These are phyloP conservation scores for Chaetogeoica ovagalla DNA, from an alignment of 2,888 invertebrate genomes.

Conservation along the genomic window DNA sequence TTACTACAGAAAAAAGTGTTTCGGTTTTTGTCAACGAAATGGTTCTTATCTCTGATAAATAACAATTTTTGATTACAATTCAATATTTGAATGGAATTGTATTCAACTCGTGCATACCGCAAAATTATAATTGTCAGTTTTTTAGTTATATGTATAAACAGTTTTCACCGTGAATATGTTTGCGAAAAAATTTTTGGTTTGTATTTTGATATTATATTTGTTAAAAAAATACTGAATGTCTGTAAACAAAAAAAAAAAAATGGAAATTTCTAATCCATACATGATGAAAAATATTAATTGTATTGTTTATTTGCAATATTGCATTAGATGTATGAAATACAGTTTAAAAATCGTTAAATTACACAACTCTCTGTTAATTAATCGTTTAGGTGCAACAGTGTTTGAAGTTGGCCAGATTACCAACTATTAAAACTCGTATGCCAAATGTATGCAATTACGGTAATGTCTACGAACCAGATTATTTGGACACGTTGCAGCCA, in stretches of 20 bases:
- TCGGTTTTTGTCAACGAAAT: background rate
- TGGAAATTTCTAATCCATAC: too few relatives aligned
- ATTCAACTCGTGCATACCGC: too few relatives aligned
- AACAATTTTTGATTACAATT: too few relatives aligned
- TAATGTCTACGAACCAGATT: conserved; percentile 56
- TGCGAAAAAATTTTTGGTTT: conserved; percentile 16
- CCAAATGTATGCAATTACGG: background rate
- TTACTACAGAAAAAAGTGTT: background rate
- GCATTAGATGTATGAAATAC: too few relatives aligned
- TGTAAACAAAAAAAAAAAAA: too few relatives aligned
- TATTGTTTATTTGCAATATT: background rate
- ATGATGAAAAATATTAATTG: background rate
- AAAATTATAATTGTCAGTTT: background rate
- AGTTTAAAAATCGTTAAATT: background rate
- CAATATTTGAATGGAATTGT: too few relatives aligned
- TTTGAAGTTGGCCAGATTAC: conserved; percentile 16
- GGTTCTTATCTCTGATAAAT: too few relatives aligned
- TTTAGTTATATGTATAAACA: background rate
- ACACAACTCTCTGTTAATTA: background rate
- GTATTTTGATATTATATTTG: background rate
- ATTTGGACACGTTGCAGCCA: conserved; percentile 61
- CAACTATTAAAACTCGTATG: background rate
- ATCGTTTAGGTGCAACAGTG: conserved; percentile 9
- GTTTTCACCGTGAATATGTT: conserved; percentile 6
- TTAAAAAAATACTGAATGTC: too few relatives aligned